Evolutionary conservation across 2,797 vertebrate species (phyloP).

Genomic region (Falco novaeseelandiae): DNA sequence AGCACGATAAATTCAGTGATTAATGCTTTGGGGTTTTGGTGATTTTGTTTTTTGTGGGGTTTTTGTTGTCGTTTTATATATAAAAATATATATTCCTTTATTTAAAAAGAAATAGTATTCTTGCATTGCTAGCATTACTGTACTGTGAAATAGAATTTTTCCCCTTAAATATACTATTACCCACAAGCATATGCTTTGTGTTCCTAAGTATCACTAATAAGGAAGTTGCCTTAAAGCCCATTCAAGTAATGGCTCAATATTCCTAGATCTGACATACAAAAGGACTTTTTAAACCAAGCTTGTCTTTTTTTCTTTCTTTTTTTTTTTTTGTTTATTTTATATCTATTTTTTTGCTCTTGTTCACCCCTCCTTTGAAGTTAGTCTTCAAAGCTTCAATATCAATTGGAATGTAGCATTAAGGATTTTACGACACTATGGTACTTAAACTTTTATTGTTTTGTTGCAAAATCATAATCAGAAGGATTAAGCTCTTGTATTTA

Average conservation of each 20-base stretch:
- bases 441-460: slow-evolving; percentile 79
- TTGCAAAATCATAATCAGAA: slow-evolving; percentile 74
- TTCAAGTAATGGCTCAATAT: slow-evolving; percentile 45
- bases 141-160: not conserved
- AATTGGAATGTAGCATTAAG: slow-evolving; percentile 73
- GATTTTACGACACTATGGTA: slow-evolving; percentile 72
- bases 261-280: slow-evolving; percentile 36
- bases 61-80: not conserved
- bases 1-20: not conserved
- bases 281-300: slow-evolving; percentile 53
- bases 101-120: not conserved
- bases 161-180: not conserved
- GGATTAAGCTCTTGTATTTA: slow-evolving; percentile 68
- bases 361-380: slow-evolving; percentile 68
- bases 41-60: not conserved
- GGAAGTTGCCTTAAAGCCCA: slow-evolving; percentile 35
- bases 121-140: not conserved
- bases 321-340: slow-evolving; percentile 68
- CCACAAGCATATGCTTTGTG: slow-evolving; percentile 49
- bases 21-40: not conserved
- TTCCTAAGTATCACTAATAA: slow-evolving; percentile 53
- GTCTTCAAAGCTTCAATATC: slow-evolving; percentile 72
- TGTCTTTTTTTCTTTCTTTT: slow-evolving; percentile 44
- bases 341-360: slow-evolving; percentile 66
- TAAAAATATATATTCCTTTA: not conserved